Evolutionary conservation across 2,797 vertebrate species (phyloP).

Genomic region (Sternarchorhynchus goeldii): DNA sequence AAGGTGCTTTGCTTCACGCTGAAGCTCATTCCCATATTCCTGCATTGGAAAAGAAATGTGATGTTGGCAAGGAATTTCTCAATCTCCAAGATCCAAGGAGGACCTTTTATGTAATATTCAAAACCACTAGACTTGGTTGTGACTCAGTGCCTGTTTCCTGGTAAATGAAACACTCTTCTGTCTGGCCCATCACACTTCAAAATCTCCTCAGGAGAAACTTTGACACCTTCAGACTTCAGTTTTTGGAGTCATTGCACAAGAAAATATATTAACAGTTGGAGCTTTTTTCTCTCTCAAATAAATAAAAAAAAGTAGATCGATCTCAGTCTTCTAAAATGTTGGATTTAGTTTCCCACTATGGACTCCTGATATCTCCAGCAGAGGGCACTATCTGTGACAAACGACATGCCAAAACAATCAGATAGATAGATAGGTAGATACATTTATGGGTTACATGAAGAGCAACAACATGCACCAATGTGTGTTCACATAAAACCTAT

Average conservation of each 20-base stretch:
- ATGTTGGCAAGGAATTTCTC: too few relatives aligned
- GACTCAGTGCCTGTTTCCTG: not conserved
- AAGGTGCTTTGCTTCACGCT: too few relatives aligned
- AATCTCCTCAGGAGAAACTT: not conserved
- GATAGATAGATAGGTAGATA: too few relatives aligned
- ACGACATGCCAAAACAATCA: not conserved
- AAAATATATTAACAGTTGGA: not conserved
- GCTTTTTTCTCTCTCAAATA: not conserved
- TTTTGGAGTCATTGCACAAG: slow-evolving; percentile 5
- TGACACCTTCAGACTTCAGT: not conserved
- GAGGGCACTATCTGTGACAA: slow-evolving; percentile 5
- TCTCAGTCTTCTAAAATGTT: not conserved
- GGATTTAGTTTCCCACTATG: not conserved
- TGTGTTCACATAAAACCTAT: too few relatives aligned
- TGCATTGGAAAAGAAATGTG: too few relatives aligned
- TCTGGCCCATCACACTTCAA: not conserved
- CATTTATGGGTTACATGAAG: too few relatives aligned
- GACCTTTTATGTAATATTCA: not conserved
- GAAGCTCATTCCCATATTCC: too few relatives aligned
- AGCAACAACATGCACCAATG: too few relatives aligned
- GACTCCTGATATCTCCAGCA: slow-evolving; percentile 4
- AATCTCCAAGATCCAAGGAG: too few relatives aligned
- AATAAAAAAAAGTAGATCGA: not conserved
- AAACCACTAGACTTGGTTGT: not conserved
- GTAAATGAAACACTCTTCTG: not conserved